Evolutionary conservation across 2,113 vertebrate genomes (phyloP).

Genomic region (Thunnus maccoyii): DNA sequence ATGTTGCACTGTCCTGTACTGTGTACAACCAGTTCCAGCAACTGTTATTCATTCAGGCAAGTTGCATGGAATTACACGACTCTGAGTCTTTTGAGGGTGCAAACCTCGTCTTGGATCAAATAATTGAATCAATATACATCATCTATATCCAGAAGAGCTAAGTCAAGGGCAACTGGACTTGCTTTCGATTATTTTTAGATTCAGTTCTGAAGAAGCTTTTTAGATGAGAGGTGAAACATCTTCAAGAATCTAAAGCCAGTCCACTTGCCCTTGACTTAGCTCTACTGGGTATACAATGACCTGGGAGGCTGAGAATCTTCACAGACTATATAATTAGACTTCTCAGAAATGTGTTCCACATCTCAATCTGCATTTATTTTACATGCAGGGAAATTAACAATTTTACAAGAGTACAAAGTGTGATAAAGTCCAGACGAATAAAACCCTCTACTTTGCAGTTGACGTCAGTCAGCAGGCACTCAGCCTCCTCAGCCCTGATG

Average conservation of each 20-base stretch:
- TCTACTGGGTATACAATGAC: too few relatives aligned
- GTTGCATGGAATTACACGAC: too few relatives aligned
- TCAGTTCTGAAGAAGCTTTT: too few relatives aligned
- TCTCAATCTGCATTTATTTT: background rate
- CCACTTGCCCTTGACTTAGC: too few relatives aligned
- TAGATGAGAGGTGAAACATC: too few relatives aligned
- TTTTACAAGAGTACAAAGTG: background rate
- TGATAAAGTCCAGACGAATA: background rate
- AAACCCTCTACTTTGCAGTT: background rate
- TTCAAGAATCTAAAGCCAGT: too few relatives aligned
- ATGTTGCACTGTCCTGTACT: background rate
- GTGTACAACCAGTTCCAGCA: background rate
- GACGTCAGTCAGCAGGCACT: slow-evolving; percentile 23
- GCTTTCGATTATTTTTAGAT: too few relatives aligned
- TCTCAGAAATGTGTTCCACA: background rate
- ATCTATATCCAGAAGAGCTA: too few relatives aligned
- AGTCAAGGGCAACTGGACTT: too few relatives aligned
- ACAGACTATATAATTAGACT: too few relatives aligned
- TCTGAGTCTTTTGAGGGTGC: background rate
- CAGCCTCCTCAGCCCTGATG: slow-evolving; percentile 6
- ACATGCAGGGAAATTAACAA: background rate
- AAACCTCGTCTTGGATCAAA: background rate
- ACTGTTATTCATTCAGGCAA: background rate
- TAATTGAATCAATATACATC: background rate
- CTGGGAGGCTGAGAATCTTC: too few relatives aligned